Evolutionary conservation across 2,113 vertebrate species (phyloP).

Genomic region (Microtus pennsylvanicus): DNA sequence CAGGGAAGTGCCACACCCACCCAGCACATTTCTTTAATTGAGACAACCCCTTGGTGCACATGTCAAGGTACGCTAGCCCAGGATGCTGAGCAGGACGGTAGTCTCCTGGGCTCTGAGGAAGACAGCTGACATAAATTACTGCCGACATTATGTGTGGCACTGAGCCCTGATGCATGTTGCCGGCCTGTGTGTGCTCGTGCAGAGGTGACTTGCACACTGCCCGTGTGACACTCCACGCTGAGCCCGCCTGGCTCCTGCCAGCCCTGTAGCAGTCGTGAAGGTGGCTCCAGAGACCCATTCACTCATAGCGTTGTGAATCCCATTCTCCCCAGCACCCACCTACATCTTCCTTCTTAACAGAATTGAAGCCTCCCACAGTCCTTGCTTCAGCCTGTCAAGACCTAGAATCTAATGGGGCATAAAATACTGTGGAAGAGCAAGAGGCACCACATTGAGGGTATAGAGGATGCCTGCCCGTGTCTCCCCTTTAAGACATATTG

Average conservation of each 20-base stretch:
- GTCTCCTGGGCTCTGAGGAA: not conserved
- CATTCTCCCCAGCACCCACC: not conserved
- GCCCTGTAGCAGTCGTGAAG: not conserved
- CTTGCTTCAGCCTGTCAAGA: not conserved
- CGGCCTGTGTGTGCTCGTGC: not conserved
- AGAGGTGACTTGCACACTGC: not conserved
- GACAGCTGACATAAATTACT: constrained; percentile 39
- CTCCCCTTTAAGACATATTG: not conserved
- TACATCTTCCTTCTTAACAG: not conserved
- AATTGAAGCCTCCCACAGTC: not conserved
- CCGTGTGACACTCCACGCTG: not conserved
- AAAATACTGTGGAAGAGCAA: not conserved
- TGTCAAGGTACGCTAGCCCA: constrained; percentile 19
- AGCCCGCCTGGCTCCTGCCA: not conserved
- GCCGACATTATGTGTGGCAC: not conserved
- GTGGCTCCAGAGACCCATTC: not conserved
- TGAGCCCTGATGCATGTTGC: not conserved
- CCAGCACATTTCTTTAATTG: not conserved
- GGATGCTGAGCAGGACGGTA: not conserved
- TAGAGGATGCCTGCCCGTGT: not conserved
- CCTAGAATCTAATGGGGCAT: not conserved
- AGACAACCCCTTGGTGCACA: not conserved
- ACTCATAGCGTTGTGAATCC: not conserved
- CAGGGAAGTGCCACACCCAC: not conserved
- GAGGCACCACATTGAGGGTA: too few species aligned